phyloP scores from a whole-genome alignment of 1,140 invertebrate species.

The Chironomus striatipennis region DNA sequence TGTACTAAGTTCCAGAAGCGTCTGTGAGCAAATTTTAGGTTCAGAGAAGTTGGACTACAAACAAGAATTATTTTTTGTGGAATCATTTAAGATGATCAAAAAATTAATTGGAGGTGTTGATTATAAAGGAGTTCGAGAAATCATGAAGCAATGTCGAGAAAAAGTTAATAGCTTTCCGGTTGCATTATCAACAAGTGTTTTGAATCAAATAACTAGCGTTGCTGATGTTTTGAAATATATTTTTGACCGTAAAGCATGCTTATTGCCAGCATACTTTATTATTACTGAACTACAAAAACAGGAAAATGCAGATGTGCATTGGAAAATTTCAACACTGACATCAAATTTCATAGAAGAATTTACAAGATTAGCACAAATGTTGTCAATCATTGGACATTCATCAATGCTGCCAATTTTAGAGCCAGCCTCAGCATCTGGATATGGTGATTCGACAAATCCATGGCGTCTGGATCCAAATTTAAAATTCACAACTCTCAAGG shows the following conservation, averaged over 20 bases:
- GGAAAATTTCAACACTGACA: conserved; percentile 78
- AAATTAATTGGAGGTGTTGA: conserved; percentile 83
- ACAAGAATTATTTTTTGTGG: conserved; percentile 77
- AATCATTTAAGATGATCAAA: conserved; percentile 75
- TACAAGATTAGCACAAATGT: conserved; percentile 85
- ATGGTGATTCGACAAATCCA: conserved; percentile 78
- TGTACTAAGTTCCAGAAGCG: conserved; percentile 49
- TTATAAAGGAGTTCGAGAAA: conserved; percentile 89
- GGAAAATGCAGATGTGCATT: conserved; percentile 82
- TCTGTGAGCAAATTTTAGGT: conserved; percentile 74
- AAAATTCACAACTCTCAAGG: conserved; percentile 75
- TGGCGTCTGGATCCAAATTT: conserved; percentile 85
- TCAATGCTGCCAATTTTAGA: conserved; percentile 91
- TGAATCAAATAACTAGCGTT: conserved; percentile 71
- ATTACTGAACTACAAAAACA: conserved; percentile 90
- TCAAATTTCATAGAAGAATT: conserved; percentile 89
- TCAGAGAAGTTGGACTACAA: conserved; percentile 70
- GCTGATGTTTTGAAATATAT: conserved; percentile 77
- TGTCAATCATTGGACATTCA: conserved; percentile 82
- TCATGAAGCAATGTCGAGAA: conserved; percentile 87
- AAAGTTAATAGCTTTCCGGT: conserved; percentile 72
- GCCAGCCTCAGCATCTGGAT: conserved; percentile 60
- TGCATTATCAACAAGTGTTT: conserved; percentile 63
- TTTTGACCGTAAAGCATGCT: conserved; percentile 83
- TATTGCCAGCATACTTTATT: conserved; percentile 89